Evolutionary conservation across 1,140 invertebrate genomes (phyloP).

Genomic region (Acromyrmex heyeri): DNA sequence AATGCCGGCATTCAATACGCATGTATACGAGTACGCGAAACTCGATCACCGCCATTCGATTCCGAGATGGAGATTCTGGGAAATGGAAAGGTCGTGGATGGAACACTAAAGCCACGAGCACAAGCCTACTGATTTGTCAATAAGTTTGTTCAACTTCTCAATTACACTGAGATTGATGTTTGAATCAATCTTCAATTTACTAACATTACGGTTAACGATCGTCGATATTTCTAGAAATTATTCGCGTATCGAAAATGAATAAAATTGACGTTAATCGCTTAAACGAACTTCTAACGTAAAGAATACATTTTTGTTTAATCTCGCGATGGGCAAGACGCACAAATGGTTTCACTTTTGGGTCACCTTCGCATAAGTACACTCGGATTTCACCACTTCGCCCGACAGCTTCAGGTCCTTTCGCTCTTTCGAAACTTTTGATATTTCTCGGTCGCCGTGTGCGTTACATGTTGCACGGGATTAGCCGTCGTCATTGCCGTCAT

Average conservation of each 20-base stretch:
- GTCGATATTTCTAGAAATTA: constrained; percentile 4
- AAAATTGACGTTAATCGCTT: neutral
- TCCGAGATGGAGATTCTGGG: constrained; percentile 26
- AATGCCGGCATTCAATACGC: constrained; percentile 52
- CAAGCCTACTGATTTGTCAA: neutral
- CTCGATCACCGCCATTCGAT: constrained; percentile 48
- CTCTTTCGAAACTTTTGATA: constrained; percentile 74
- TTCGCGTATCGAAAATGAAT: neutral
- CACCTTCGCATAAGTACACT: constrained; percentile 76
- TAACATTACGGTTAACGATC: neutral
- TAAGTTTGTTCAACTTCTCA: neutral
- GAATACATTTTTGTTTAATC: neutral
- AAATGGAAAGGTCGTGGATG: constrained; percentile 43
- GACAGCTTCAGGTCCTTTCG: constrained; percentile 73
- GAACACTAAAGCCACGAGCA: neutral
- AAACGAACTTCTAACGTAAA: neutral
- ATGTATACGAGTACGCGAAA: constrained; percentile 37
- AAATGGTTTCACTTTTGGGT: constrained; percentile 82
- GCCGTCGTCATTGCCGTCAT: neutral
- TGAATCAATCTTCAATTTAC: neutral
- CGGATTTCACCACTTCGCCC: constrained; percentile 78
- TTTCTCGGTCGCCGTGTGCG: constrained; percentile 10
- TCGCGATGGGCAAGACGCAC: constrained; percentile 63
- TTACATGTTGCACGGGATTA: constrained; percentile 26
- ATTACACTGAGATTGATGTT: neutral